A percentile compares a stretch with the other conserved stretches of the same genome.
phyloP scores from a whole-genome alignment of 92 coral and sea anemone species.

The Chrysogorgia sp. region DNA sequence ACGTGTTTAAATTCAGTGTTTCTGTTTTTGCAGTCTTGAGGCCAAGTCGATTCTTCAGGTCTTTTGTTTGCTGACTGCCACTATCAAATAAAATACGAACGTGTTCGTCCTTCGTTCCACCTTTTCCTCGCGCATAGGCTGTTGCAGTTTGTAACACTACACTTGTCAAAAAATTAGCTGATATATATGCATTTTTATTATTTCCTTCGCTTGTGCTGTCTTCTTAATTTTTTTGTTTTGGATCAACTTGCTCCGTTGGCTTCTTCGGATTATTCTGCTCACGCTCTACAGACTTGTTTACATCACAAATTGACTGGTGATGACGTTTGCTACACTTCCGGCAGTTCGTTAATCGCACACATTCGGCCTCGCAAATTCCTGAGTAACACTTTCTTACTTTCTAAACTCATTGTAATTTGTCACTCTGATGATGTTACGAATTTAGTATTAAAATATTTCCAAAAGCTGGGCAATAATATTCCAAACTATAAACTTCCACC shows the following conservation, averaged over 20 bases:
- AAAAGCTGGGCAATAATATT: too few relatives aligned
- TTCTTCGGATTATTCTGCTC: not conserved
- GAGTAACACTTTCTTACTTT: too few relatives aligned
- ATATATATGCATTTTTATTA: too few relatives aligned
- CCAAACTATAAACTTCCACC: too few relatives aligned
- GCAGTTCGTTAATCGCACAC: not conserved
- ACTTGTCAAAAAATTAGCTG: too few relatives aligned
- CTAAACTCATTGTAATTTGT: too few relatives aligned
- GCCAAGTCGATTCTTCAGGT: not conserved
- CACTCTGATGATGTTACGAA: too few relatives aligned
- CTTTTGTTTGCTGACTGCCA: too few relatives aligned
- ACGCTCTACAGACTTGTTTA: not conserved
- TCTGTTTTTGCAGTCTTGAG: not conserved
- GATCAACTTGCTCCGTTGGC: too few relatives aligned
- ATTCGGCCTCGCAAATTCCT: not conserved
- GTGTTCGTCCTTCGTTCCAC: not conserved
- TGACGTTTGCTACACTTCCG: not conserved
- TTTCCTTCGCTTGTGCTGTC: too few relatives aligned
- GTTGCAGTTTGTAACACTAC: constrained; percentile 4
- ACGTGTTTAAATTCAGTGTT: constrained; percentile 15
- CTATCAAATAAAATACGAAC: constrained; percentile 9
- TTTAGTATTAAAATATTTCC: too few relatives aligned
- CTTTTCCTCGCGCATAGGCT: not conserved
- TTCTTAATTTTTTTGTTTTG: too few relatives aligned
- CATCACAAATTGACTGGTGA: not conserved